phyloP scores from a whole-genome alignment of 2,888 invertebrate species.

The Sphecodes monilicornis region DNA sequence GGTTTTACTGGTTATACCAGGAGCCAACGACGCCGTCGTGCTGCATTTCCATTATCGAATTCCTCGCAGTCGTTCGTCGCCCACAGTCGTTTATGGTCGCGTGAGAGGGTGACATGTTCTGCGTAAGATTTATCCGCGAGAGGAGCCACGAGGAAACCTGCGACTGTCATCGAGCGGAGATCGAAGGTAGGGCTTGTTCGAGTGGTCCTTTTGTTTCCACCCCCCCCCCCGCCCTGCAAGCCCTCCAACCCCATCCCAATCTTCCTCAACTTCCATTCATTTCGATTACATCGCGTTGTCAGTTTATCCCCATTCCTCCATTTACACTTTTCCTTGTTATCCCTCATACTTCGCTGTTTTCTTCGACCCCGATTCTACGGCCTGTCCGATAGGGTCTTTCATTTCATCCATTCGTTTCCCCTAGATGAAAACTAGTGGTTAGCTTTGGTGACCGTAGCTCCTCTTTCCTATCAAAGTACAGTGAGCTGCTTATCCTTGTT shows the following conservation, averaged over 20 bases:
- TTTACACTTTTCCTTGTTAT: background rate
- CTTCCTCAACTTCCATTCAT: background rate
- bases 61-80: conserved; percentile 67
- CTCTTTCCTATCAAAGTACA: background rate
- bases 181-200: conserved; percentile 67
- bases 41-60: conserved; percentile 73
- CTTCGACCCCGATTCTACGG: background rate
- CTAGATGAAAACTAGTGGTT: background rate
- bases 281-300: conserved; percentile 20
- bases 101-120: conserved; percentile 70
- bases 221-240: background rate
- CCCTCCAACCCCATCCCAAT: background rate
- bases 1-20: conserved; percentile 61
- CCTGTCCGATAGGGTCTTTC: background rate
- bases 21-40: conserved; percentile 59
- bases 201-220: conserved; percentile 9
- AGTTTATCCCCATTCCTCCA: conserved; percentile 4
- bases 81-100: conserved; percentile 63
- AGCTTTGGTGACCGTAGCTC: background rate
- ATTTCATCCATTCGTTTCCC: background rate
- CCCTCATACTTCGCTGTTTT: background rate
- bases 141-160: conserved; percentile 63
- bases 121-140: conserved; percentile 73
- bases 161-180: conserved; percentile 57
- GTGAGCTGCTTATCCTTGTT: background rate